phyloP scores from a whole-genome alignment of 2,888 invertebrate genomes.

The Chalcosyrphus nemorum region DNA sequence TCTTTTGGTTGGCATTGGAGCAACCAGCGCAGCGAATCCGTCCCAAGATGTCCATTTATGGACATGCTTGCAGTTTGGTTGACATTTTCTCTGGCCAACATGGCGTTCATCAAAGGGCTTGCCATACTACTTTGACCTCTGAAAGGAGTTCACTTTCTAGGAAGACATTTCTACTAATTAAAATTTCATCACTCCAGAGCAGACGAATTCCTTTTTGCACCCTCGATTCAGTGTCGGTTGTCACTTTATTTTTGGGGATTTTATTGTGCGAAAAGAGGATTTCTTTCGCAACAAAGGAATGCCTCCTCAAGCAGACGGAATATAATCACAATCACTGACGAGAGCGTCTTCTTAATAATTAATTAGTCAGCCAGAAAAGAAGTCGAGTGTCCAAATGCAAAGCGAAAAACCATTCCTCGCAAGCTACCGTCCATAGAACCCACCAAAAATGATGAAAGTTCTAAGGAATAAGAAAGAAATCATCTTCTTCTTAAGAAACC shows the following conservation, averaged over 20 bases:
- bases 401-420: slow-evolving; percentile 28
- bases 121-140: background rate
- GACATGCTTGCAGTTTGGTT: slow-evolving; percentile 29
- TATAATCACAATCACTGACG: slow-evolving; percentile 53
- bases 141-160: no score
- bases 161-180: slow-evolving; percentile 46
- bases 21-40: slow-evolving; percentile 66
- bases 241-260: background rate
- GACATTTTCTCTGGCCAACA: slow-evolving; percentile 24
- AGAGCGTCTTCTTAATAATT: slow-evolving; percentile 66
- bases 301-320: slow-evolving; percentile 7
- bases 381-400: slow-evolving; percentile 28
- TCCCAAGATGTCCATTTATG: slow-evolving; percentile 70
- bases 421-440: no score
- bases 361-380: slow-evolving; percentile 55
- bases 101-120: slow-evolving; percentile 49
- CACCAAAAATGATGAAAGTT: background rate
- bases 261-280: slow-evolving; percentile 8
- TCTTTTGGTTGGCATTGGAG: slow-evolving; percentile 70
- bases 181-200: slow-evolving; percentile 34
- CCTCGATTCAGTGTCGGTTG: background rate
- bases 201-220: slow-evolving; percentile 7
- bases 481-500: slow-evolving; percentile 27
- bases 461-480: background rate
- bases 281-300: slow-evolving; percentile 57